A percentile compares a stretch with the other conserved stretches of the same genome.
These are phyloP conservation scores for Muscicapa adusta DNA, from an alignment of 2,113 vertebrate genomes.

Conservation along the genomic window DNA sequence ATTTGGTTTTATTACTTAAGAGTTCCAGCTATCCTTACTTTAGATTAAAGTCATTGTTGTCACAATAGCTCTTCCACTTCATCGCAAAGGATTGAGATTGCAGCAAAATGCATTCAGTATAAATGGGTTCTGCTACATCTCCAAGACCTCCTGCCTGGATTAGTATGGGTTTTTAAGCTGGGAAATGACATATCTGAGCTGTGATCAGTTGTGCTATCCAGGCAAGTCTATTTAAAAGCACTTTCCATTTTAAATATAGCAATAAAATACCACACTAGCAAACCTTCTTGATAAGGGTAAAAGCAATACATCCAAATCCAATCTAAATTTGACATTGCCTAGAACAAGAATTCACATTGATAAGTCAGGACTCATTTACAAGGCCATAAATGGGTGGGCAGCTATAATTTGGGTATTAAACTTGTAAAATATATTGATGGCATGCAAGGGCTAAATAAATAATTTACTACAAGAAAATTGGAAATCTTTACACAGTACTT, in stretches of 20 bases:
- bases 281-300: constrained; percentile 79
- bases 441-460: constrained; percentile 79
- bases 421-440: constrained; percentile 81
- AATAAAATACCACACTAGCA: constrained; percentile 78
- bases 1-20: constrained; percentile 56
- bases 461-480: constrained; percentile 82
- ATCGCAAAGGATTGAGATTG: constrained; percentile 24
- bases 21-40: constrained; percentile 50
- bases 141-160: constrained; percentile 52
- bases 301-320: constrained; percentile 84
- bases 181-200: constrained; percentile 71
- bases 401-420: constrained; percentile 83
- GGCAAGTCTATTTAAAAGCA: constrained; percentile 78
- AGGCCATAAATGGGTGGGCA: constrained; percentile 79
- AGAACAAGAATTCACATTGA: constrained; percentile 76
- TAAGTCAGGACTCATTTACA: constrained; percentile 79
- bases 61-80: constrained; percentile 58
- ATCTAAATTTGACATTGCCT: constrained; percentile 82
- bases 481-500: constrained; percentile 79
- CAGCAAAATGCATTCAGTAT: not conserved
- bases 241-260: constrained; percentile 83
- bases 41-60: constrained; percentile 58
- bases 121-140: constrained; percentile 50
- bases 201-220: constrained; percentile 67
- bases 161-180: constrained; percentile 52